These are phyloP conservation scores for Alosa alosa DNA, from an alignment of 2,113 vertebrate species.

Conservation along the genomic window DNA sequence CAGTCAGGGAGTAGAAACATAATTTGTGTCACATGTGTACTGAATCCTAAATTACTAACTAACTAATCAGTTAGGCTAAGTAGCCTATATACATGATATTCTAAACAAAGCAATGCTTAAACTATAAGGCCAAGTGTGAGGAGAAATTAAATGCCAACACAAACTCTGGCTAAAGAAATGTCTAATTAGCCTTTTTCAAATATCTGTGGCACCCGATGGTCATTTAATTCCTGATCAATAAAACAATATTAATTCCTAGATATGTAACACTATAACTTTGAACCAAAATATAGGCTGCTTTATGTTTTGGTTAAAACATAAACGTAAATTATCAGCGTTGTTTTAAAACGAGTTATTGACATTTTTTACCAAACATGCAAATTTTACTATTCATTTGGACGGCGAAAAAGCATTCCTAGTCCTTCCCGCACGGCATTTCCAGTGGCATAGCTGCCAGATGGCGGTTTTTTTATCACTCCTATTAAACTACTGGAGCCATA, in stretches of 20 bases:
- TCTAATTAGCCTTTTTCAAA: no score
- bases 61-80: background rate
- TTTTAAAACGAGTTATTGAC: background rate
- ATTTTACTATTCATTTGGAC: background rate
- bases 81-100: no score
- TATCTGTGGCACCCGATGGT: no score
- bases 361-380: background rate
- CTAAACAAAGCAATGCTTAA: no score
- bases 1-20: background rate
- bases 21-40: background rate
- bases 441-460: background rate
- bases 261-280: background rate
- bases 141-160: no score
- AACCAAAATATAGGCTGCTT: background rate
- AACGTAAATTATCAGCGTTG: background rate
- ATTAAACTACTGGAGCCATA: slow-evolving; percentile 3
- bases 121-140: no score
- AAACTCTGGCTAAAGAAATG: no score
- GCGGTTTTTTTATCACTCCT: background rate
- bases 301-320: background rate
- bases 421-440: background rate
- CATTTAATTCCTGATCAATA: no score
- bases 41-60: background rate
- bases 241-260: no score
- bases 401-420: background rate